phyloP scores from a whole-genome alignment of 1,140 invertebrate species.

The Saccostrea glomerata region DNA sequence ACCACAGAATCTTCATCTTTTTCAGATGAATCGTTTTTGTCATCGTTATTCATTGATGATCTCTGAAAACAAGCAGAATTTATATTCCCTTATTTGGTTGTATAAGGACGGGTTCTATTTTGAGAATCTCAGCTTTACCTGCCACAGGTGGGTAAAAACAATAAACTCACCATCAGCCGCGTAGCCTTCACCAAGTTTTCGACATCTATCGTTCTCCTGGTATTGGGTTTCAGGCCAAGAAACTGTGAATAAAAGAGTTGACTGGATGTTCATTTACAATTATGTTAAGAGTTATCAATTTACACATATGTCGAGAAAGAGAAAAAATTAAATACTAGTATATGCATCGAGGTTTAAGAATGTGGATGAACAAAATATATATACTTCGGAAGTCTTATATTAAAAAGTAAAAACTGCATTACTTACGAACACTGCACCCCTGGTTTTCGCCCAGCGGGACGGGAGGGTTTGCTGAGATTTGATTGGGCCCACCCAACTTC shows the following conservation, averaged over 20 bases:
- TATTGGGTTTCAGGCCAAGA: not conserved
- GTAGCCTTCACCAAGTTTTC: constrained; percentile 12
- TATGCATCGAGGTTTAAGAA: too few species aligned
- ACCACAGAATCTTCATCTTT: not conserved
- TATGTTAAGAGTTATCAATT: too few species aligned
- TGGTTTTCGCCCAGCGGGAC: constrained; percentile 4
- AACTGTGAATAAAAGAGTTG: not conserved
- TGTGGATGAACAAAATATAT: too few species aligned
- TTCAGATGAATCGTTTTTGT: not conserved
- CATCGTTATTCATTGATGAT: not conserved
- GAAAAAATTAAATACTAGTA: too few species aligned
- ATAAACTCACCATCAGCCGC: not conserved
- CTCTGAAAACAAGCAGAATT: not conserved
- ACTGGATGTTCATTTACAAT: too few species aligned
- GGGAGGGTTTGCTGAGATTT: constrained; percentile 1
- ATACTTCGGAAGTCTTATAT: too few species aligned
- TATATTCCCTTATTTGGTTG: not conserved
- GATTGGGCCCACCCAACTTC: not conserved
- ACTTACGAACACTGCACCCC: not conserved
- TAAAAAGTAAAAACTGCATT: not conserved
- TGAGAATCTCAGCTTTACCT: not conserved
- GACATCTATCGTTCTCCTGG: not conserved
- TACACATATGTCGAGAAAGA: too few species aligned
- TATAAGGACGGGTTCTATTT: not conserved
- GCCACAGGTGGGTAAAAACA: not conserved